phyloP scores from a whole-genome alignment of 2,797 vertebrate genomes.

The Platyrinchus mystaceus region DNA sequence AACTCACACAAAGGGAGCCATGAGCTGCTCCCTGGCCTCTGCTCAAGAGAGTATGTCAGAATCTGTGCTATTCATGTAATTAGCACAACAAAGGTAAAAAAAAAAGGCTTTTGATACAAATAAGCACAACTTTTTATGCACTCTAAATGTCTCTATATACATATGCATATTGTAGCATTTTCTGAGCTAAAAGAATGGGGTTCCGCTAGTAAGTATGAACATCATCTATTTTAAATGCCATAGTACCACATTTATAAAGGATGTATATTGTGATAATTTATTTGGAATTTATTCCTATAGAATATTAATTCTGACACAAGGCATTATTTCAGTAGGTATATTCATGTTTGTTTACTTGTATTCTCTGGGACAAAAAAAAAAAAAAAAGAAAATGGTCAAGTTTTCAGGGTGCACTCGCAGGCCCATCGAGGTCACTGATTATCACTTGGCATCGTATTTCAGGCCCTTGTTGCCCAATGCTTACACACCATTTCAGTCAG shows the following conservation, averaged over 20 bases:
- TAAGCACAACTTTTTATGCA: not conserved
- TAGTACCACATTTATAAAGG: not conserved
- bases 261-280: not conserved
- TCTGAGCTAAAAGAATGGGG: not conserved
- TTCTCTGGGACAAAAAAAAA: not conserved
- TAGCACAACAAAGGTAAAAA: not conserved
- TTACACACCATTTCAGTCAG: not conserved
- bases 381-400: not conserved
- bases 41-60: not conserved
- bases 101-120: not conserved
- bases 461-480: not conserved
- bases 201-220: not conserved
- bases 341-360: not conserved
- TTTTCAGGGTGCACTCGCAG: not conserved
- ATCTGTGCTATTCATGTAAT: not conserved
- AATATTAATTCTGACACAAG: not conserved
- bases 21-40: not conserved
- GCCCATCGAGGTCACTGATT: not conserved
- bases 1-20: not conserved
- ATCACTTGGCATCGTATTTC: not conserved
- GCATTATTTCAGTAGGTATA: not conserved
- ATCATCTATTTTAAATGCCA: not conserved
- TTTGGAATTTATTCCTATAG: not conserved
- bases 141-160: not conserved
- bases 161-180: not conserved